These are phyloP conservation scores for Xyrauchen texanus DNA, from an alignment of 2,113 vertebrate species.

Conservation along the genomic window DNA sequence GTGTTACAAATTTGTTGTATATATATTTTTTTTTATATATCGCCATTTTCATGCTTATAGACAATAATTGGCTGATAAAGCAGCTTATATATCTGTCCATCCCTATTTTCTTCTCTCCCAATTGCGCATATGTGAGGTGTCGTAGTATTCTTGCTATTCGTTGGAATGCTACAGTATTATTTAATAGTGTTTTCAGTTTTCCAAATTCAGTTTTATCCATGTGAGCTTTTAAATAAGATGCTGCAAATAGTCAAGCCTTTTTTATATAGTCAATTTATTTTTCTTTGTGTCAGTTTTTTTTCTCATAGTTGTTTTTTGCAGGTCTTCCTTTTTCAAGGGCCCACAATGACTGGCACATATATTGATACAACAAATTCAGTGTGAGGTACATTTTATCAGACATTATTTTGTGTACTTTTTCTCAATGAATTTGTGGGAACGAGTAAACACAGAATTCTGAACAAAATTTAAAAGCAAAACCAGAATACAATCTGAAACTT, in stretches of 20 bases:
- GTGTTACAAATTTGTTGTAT: no score
- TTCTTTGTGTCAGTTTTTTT: conserved; percentile 64
- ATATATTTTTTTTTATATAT: no score
- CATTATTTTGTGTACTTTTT: conserved; percentile 53
- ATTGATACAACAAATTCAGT: conserved; percentile 71
- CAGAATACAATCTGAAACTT: conserved; percentile 58
- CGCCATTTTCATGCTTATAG: no score
- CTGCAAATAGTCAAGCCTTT: conserved; percentile 20
- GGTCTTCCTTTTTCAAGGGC: conserved; percentile 60
- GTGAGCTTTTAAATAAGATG: conserved; percentile 38
- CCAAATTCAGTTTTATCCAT: no score
- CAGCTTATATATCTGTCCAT: no score
- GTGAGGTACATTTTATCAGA: conserved; percentile 68
- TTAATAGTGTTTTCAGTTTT: no score
- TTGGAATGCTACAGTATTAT: no score
- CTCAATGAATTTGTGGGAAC: conserved; percentile 28
- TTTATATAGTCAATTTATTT: conserved; percentile 75
- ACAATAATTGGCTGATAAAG: no score
- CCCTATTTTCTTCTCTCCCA: neutral
- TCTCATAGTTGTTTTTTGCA: conserved; percentile 49
- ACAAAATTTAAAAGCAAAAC: neutral
- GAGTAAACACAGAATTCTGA: conserved; percentile 32
- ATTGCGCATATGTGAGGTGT: neutral
- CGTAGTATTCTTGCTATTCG: neutral
- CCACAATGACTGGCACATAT: conserved; percentile 69